Base-by-base conservation (phyloP, 2,888 invertebrate species). In the Hydrotaea diabolus region DNA sequence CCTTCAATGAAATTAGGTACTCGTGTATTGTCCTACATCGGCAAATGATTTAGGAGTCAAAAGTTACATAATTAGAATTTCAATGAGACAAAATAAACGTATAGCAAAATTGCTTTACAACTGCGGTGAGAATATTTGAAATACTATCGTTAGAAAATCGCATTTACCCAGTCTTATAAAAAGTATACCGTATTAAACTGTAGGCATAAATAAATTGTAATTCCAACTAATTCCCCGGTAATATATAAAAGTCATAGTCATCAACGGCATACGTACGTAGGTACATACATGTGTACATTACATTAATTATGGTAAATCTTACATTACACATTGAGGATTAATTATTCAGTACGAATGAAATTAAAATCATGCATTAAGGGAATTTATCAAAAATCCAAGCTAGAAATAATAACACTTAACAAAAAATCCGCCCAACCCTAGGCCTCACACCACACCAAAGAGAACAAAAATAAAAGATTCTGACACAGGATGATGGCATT, bases 251-350 rank as follows among this genome's bases (percentile, higher is more conserved):
- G 69, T 69, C 69, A 69, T 69, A 21, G 43, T 21, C 69, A 23
- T 19, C 26, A 9, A 62, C 21, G n/a, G 36, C 62, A 62, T 8
- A 62, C 62, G 15, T n/a, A 49, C 49, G n/a, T 13, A 49, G 3
- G 2, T n/a, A 13, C 43, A 43, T 43, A 43, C 43, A 43, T 13
- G 9, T 9, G n/a, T 43, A 36, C 21, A 73, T 73, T 73, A 73
- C 73, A 73, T 73, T 73, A 57, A 73, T 73, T 59, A 73, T 57
- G 21, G 21, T 57, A 57, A 57, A 73, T 73, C 69, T 73, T 43
- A 36, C 17, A 46, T 73, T 39, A 57, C 39, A 73, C 36, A 57
- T 39, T 39, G 31, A 57, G 59, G 55, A 73, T 73, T 73, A 57
- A 43, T 73, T 59, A 73, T 59, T 36, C 39, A 57, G 43, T 39